Conservation (phyloP, 2,113 vertebrate species). For the Muntiacus reevesi region DNA sequence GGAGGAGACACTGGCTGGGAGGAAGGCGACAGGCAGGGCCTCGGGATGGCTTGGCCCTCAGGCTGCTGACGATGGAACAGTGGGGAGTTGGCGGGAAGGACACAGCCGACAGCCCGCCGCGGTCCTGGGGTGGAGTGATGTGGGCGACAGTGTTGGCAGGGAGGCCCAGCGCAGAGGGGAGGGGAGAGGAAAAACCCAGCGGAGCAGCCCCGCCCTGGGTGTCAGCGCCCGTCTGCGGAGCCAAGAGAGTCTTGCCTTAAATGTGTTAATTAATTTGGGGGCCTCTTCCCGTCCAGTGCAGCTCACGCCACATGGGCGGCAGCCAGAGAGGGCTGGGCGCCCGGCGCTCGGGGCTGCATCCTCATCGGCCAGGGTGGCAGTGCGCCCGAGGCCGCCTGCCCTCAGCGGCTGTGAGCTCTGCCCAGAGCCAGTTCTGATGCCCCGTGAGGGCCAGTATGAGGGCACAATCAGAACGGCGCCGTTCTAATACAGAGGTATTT, state of each 20-base stretch:
- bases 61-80: constrained; percentile 65
- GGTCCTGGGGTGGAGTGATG: neutral
- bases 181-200: constrained; percentile 38
- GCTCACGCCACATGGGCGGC: neutral
- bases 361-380: neutral
- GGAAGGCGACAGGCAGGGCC: constrained; percentile 25
- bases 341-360: neutral
- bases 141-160: neutral
- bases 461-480: neutral
- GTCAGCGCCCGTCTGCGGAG: rapidly evolving
- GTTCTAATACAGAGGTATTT: neutral
- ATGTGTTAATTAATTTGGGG: neutral
- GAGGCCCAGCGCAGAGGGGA: neutral
- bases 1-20: constrained; percentile 48
- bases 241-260: neutral
- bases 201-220: neutral
- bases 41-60: constrained; percentile 54
- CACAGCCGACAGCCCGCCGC: constrained; percentile 40
- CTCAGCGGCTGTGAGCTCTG: neutral
- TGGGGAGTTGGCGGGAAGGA: constrained; percentile 31
- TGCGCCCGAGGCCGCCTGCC: neutral
- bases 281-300: neutral
- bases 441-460: neutral
- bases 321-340: neutral
- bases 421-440: neutral